phyloP scores from a whole-genome alignment of 2,888 invertebrate genomes.

The Luperina testacea region DNA sequence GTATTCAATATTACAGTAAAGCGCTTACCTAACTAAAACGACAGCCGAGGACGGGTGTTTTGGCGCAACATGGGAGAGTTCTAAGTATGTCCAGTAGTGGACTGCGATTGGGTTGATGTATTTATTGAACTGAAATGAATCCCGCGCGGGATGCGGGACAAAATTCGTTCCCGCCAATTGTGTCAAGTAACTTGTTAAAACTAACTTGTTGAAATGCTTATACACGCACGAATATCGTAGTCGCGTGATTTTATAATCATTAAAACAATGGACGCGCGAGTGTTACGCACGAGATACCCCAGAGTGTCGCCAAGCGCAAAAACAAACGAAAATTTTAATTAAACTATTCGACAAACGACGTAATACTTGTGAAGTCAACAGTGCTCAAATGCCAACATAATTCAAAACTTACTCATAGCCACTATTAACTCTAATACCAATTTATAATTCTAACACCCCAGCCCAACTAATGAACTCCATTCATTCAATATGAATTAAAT shows the following conservation, averaged over 20 bases:
- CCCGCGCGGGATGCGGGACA: background rate
- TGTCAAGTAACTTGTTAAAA: background rate
- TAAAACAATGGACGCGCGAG: background rate
- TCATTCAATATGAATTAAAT: constrained; percentile 11
- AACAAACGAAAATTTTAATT: background rate
- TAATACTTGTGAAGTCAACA: constrained; percentile 8
- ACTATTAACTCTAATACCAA: constrained; percentile 28
- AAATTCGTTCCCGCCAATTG: background rate
- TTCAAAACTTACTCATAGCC: constrained; percentile 35
- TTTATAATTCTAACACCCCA: constrained; percentile 22
- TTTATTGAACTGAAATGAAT: background rate
- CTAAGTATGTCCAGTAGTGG: background rate
- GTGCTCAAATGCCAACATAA: constrained; percentile 22
- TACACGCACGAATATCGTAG: too few species aligned
- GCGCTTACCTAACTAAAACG: background rate
- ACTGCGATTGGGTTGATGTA: background rate
- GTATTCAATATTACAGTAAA: background rate
- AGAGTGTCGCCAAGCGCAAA: background rate
- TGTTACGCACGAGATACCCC: too few species aligned
- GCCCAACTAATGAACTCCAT: constrained; percentile 22
- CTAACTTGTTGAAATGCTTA: background rate
- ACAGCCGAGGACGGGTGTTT: background rate
- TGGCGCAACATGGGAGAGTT: background rate
- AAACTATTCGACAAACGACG: background rate
- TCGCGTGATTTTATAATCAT: too few species aligned